Evolutionary conservation across 2,888 invertebrate genomes (phyloP), one percentile per base, ranked within the genome.

Genomic region (Sialis lutaria): DNA sequence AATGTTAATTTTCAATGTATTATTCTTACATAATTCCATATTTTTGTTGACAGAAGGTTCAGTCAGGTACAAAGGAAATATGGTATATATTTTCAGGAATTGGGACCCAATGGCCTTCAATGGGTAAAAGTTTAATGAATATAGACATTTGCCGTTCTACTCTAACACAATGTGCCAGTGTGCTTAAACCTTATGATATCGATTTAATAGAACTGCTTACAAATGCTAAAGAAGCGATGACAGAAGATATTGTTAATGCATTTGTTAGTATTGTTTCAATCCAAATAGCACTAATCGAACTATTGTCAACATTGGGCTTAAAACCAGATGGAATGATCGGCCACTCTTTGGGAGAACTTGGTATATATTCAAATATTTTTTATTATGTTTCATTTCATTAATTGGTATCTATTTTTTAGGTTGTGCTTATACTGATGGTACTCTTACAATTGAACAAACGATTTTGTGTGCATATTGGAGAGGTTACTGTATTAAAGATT

Each of bases 261-360:
- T 75, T 78, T 60, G 68, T 74, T 8, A 69, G 71, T 42, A 77
- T 77, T 53, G 71, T 74, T 40, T 71, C 76, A 33, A 53, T 60
- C 12, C 58, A 54, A 69, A 85, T 96, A 49, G 92, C 88, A 30
- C 69, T 96, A 6, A 87, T 90, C 1, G 93, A 96, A 65, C 66
- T 89, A 45, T 69, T 96, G 50, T 71, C 70, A 46, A 69, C 70
- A 10, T 60, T 82, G 31, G 86, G 83, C 51, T 73, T 96, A 33
- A 66, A 69, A 33, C 90, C 93, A 5, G 90, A 93, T 64, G 92
- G 92, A 46, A 87, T 96, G 58, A 73, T 93, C 45, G 95, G 95
- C 0, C 95, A 96, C 67, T 93, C 92, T 43, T 83, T 85, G 6
- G 89, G 89, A 30, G 89, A 90, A 66, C 6, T 22, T 2, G 22